A percentile compares a stretch with the other conserved stretches of the same genome.
Evolutionary conservation across 2,797 vertebrate species (phyloP).

Genomic region (Sebastes itinus): DNA sequence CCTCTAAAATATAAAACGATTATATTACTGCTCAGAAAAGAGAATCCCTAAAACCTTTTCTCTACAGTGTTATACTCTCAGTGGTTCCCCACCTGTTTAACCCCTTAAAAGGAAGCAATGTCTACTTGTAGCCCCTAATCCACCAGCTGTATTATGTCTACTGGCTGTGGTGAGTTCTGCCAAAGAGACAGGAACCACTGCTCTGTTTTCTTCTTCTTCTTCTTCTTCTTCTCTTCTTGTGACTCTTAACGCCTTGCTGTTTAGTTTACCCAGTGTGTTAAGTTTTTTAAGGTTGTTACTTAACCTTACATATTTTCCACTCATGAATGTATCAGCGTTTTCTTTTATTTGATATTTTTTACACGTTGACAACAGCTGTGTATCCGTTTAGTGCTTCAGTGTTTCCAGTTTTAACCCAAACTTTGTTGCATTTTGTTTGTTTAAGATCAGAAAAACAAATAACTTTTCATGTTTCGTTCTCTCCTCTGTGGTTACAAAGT

Average conservation of each 20-base stretch:
- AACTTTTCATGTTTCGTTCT: slow-evolving; percentile 9
- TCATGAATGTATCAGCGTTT: slow-evolving; percentile 44
- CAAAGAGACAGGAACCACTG: slow-evolving; percentile 8
- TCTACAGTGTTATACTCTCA: not conserved
- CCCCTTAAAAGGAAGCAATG: not conserved
- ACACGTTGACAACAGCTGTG: not conserved
- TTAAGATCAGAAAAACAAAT: slow-evolving; percentile 22
- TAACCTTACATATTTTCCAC: not conserved
- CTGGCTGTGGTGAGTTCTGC: not conserved
- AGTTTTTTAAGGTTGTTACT: not conserved
- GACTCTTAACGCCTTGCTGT: not conserved
- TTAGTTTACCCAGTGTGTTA: slow-evolving; percentile 2
- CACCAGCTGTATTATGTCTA: not conserved
- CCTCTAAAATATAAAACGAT: not conserved
- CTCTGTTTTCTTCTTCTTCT: not conserved
- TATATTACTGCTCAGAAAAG: not conserved
- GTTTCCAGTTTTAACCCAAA: slow-evolving; percentile 16
- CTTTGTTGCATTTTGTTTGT: slow-evolving; percentile 22
- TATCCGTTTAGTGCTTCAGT: not conserved
- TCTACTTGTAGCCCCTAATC: not conserved
- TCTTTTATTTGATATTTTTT: not conserved
- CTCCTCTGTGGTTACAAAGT: slow-evolving; percentile 5
- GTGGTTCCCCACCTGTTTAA: slow-evolving; percentile 9
- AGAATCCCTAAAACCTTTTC: not conserved
- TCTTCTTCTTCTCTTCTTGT: too few relatives aligned